A percentile compares a stretch with the other conserved stretches of the same genome.
These are phyloP conservation scores for Sebastes schlegelii DNA, from an alignment of 2,113 vertebrate species.

Conservation along the genomic window DNA sequence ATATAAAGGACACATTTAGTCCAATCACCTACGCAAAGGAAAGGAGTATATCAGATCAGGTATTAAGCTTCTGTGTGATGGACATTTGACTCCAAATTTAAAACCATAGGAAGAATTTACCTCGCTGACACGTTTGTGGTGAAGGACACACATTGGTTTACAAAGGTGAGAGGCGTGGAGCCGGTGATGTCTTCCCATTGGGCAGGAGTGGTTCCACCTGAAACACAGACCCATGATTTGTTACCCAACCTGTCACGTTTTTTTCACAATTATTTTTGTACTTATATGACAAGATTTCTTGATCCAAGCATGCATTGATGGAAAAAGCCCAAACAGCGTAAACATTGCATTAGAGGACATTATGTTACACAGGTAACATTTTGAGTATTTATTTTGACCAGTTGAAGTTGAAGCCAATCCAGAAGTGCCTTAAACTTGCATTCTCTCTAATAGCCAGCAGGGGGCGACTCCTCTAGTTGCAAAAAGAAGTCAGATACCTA, in stretches of 20 bases:
- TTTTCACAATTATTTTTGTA: not conserved
- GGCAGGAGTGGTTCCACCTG: slow-evolving; percentile 97
- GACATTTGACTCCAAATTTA: not conserved
- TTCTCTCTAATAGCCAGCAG: too few relatives aligned
- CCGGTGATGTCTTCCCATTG: slow-evolving; percentile 99
- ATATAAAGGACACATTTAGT: slow-evolving; percentile 15
- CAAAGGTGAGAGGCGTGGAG: slow-evolving; percentile 95
- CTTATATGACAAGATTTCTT: not conserved
- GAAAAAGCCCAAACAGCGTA: not conserved
- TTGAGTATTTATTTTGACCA: not conserved
- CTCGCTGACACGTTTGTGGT: slow-evolving; percentile 99
- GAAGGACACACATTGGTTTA: slow-evolving; percentile 98
- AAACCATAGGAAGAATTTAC: slow-evolving; percentile 74
- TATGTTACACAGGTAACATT: not conserved
- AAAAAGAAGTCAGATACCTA: too few relatives aligned
- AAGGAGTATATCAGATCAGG: not conserved
- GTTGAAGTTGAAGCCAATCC: too few relatives aligned
- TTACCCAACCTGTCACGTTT: not conserved
- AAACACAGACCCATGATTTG: slow-evolving; percentile 50
- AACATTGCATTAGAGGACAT: not conserved
- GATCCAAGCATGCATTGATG: not conserved
- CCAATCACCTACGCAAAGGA: not conserved
- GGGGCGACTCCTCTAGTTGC: too few relatives aligned
- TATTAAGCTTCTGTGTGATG: not conserved
- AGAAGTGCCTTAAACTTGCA: too few relatives aligned